A percentile compares a stretch with the other conserved stretches of the same genome.
Evolutionary conservation across 2,797 vertebrate species (phyloP).

Genomic region (Myoxocephalus aenaeus): DNA sequence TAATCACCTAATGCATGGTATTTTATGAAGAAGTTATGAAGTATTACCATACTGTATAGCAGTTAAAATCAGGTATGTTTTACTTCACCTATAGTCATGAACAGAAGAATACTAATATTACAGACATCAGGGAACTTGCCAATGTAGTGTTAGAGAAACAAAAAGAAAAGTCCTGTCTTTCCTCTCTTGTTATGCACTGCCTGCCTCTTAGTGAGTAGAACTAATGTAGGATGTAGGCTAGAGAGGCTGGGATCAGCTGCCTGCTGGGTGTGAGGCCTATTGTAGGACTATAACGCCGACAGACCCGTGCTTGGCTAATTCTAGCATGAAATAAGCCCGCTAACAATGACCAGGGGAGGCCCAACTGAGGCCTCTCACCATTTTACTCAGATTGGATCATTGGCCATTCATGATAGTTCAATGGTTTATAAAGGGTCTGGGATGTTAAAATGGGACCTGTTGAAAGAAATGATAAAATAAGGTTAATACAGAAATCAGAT

Average conservation of each 20-base stretch:
- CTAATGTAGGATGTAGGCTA: slow-evolving; percentile 87
- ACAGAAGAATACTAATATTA: slow-evolving; percentile 84
- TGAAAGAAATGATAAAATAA: slow-evolving; percentile 15
- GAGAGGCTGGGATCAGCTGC: slow-evolving; percentile 81
- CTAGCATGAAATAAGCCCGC: slow-evolving; percentile 31
- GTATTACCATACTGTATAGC: slow-evolving; percentile 90
- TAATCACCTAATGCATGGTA: slow-evolving; percentile 95
- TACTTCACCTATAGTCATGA: slow-evolving; percentile 90
- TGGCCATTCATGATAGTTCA: slow-evolving; percentile 26
- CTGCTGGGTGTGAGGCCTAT: slow-evolving; percentile 75
- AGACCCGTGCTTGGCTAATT: slow-evolving; percentile 25
- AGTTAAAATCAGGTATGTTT: slow-evolving; percentile 92
- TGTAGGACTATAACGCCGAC: slow-evolving; percentile 54
- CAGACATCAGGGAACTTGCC: slow-evolving; percentile 93
- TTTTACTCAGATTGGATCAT: slow-evolving; percentile 31
- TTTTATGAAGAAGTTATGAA: slow-evolving; percentile 89
- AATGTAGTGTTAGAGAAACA: slow-evolving; percentile 88
- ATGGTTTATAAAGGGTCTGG: slow-evolving; percentile 7
- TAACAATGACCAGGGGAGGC: slow-evolving; percentile 25
- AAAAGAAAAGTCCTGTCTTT: slow-evolving; percentile 84
- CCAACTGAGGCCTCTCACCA: slow-evolving; percentile 9
- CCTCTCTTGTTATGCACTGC: slow-evolving; percentile 91
- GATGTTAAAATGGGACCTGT: slow-evolving; percentile 23
- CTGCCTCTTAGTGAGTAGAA: slow-evolving; percentile 89
- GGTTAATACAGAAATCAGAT: slow-evolving; percentile 13